Evolutionary conservation across 1,140 invertebrate species (phyloP), one percentile per base, ranked within the genome.

Genomic region (Solen grandis): DNA sequence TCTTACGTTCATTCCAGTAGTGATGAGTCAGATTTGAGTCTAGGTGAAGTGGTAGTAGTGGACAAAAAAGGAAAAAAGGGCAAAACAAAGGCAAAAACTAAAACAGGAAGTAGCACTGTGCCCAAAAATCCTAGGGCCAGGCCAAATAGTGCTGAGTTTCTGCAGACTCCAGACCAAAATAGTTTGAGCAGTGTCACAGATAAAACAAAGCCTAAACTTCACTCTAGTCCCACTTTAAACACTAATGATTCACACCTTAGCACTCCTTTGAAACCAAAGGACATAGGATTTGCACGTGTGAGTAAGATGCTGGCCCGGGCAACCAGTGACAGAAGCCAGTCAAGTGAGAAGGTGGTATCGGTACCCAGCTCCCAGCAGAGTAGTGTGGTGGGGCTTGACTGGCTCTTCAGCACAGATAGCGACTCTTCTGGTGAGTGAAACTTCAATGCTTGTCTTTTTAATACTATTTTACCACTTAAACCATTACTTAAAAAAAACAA

Each of bases 351-450:
- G 1, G 50, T 41, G 13, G 31, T 41, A 19, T 8, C 46, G n/a
- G 19, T 35, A 19, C 10, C 27, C 33, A 68, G 80, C 5, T 88
- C 88, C 0, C 84, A 88, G 54, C 87, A 88, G 76, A 89, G 86
- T 54, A 91, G 91, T 75, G 82, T 89, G 36, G 75, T 89, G 10
- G 91, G 88, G 19, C 83, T 92, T 35, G 89, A 92, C 75, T 89
- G 89, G 88, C 80, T 92, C 38, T 92, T 92, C 81, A 87, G 86
- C 82, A 85, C 88, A 50, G 89, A 92, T 78, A 89, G 82, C 73
- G 91, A 92, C 52, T 89, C 90, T 10, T 91, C 91, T 76, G 90
- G 87, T 68, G 84, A 76, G 31, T 31, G n/a, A 35, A 29, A 22
- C 13, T 52, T 52, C 13, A 13, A 52, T 52, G 46, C n/a, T 52